Evolutionary conservation across 1,140 invertebrate genomes (phyloP).

Genomic region (Druon quercuslanigerum): DNA sequence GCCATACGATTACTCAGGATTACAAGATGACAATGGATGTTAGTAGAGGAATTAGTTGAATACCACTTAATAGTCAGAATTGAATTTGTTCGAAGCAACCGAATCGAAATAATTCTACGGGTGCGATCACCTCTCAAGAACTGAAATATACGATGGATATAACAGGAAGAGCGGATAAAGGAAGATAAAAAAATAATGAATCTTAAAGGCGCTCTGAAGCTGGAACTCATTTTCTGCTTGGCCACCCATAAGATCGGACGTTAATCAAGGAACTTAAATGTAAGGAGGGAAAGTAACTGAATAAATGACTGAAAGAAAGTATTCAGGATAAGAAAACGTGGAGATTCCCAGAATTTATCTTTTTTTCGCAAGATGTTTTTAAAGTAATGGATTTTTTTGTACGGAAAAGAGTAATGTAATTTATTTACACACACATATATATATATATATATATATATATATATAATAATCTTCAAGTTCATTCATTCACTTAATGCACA

Average conservation of each 20-base stretch:
- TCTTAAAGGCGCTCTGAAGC: not conserved
- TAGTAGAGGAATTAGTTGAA: constrained; percentile 21
- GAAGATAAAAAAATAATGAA: constrained; percentile 22
- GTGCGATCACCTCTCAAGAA: constrained; percentile 8
- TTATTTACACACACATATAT: no score
- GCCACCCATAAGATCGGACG: constrained; percentile 27
- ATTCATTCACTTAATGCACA: no score
- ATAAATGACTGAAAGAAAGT: constrained; percentile 20
- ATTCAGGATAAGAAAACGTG: not conserved
- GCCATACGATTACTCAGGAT: constrained; percentile 23
- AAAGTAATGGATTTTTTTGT: no score
- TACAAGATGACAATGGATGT: constrained; percentile 23
- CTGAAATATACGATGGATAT: constrained; percentile 23
- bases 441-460: no score
- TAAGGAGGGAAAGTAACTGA: not conserved
- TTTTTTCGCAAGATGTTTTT: no score
- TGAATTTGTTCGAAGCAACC: constrained; percentile 20
- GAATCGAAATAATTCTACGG: constrained; percentile 25
- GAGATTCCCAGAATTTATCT: not conserved
- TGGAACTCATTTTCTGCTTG: constrained; percentile 29
- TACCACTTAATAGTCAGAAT: constrained; percentile 11
- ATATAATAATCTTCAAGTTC: no score
- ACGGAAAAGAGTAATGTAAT: no score
- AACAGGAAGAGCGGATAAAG: not conserved
- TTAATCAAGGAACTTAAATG: constrained; percentile 28